These are phyloP conservation scores for Oophaga pumilio DNA, from an alignment of 2,113 vertebrate species.

Conservation along the genomic window DNA sequence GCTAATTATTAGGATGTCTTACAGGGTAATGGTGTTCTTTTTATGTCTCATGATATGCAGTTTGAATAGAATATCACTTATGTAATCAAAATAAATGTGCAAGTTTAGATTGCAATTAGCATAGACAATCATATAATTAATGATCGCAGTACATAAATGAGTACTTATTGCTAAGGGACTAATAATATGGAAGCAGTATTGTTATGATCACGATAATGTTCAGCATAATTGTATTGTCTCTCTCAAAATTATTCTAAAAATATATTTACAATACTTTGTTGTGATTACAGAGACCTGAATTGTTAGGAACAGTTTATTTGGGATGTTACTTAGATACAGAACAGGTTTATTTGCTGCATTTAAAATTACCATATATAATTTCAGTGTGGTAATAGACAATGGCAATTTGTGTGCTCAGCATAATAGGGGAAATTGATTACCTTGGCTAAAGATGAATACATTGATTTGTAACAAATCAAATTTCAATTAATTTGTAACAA, in stretches of 20 bases:
- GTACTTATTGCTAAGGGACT: constrained; percentile 36
- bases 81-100: constrained; percentile 40
- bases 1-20: constrained; percentile 23
- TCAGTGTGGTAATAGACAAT: not conserved
- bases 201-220: not conserved
- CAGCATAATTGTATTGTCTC: not conserved
- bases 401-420: not conserved
- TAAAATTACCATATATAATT: not conserved
- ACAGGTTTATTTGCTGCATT: not conserved
- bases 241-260: not conserved
- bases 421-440: not conserved
- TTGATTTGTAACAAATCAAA: too few relatives aligned
- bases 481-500: too few relatives aligned
- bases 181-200: constrained; percentile 31
- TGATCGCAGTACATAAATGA: constrained; percentile 45
- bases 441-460: too few relatives aligned
- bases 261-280: not conserved
- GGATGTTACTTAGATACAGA: not conserved
- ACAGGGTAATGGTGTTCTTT: not conserved
- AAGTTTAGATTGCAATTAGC: constrained; percentile 45
- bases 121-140: constrained; percentile 47
- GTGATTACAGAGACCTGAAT: not conserved
- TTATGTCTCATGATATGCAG: constrained; percentile 17
- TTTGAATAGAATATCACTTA: constrained; percentile 35
- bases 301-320: not conserved